phyloP scores from a whole-genome alignment of 2,888 invertebrate genomes.

The Glaucopsyche alexis region DNA sequence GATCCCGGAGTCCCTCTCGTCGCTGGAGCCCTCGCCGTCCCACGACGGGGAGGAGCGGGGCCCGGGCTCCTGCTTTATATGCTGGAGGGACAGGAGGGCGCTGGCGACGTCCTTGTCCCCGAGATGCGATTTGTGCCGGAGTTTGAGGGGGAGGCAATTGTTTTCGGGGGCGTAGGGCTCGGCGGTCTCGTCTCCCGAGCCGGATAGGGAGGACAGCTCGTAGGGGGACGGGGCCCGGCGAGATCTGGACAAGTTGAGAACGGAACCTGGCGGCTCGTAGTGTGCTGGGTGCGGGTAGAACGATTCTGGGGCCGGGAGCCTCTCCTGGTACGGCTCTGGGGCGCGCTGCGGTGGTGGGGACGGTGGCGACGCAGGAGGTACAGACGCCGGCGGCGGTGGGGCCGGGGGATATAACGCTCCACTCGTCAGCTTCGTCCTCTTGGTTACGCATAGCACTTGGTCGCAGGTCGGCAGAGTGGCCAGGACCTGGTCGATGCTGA shows the following conservation, averaged over 20 bases:
- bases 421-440: constrained; percentile 80
- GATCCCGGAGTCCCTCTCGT: constrained; percentile 94
- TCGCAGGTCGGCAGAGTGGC: constrained; percentile 92
- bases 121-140: constrained; percentile 94
- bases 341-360: constrained; percentile 79
- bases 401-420: constrained; percentile 79
- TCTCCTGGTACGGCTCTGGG: constrained; percentile 72
- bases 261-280: constrained; percentile 82
- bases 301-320: constrained; percentile 68
- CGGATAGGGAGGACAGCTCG: constrained; percentile 87
- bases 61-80: constrained; percentile 92
- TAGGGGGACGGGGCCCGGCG: constrained; percentile 87
- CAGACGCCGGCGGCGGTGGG: constrained; percentile 75
- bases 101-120: constrained; percentile 94
- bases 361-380: constrained; percentile 71
- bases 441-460: constrained; percentile 90
- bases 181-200: constrained; percentile 76
- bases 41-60: constrained; percentile 89
- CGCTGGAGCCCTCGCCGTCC: constrained; percentile 94
- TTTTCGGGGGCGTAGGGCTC: constrained; percentile 82
- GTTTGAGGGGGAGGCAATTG: constrained; percentile 92
- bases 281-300: constrained; percentile 78
- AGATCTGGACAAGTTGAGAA: constrained; percentile 85
- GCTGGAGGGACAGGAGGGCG: constrained; percentile 89
- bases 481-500: constrained; percentile 93